Conservation (phyloP, 2,797 vertebrate species). For the Gouania willdenowi region DNA sequence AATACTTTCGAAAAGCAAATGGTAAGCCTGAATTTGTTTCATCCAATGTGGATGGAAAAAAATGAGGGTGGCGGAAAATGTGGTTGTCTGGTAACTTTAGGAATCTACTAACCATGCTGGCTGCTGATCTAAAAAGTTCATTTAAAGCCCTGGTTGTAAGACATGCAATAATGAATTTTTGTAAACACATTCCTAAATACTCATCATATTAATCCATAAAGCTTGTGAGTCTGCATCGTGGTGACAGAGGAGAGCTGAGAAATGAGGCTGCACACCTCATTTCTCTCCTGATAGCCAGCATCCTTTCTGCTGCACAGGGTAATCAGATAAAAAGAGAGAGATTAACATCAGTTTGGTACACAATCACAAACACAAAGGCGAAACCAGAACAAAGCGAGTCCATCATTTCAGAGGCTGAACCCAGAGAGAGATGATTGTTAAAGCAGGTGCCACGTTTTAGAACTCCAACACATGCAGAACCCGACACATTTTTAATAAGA, state of each 20-base stretch:
- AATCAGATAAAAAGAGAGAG: constrained; percentile 29
- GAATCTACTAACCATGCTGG: no score
- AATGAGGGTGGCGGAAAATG: no score
- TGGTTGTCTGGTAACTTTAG: no score
- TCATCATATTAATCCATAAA: no score
- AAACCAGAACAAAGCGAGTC: background rate
- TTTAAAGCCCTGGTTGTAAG: no score
- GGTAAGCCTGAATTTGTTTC: no score
- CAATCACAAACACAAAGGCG: background rate
- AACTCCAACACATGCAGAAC: constrained; percentile 13
- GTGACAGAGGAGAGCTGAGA: constrained; percentile 1
- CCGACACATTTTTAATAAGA: constrained; percentile 56
- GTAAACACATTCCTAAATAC: no score
- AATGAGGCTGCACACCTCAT: constrained; percentile 11
- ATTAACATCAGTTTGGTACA: constrained; percentile 12
- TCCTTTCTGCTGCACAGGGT: constrained; percentile 6
- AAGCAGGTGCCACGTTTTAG: constrained; percentile 9
- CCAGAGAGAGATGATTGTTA: background rate
- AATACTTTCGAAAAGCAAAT: no score
- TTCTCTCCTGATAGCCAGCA: constrained; percentile 12
- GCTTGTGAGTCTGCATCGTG: no score
- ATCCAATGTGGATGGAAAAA: no score
- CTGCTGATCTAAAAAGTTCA: no score
- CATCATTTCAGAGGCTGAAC: constrained; percentile 4
- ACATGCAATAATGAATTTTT: no score